Conservation (phyloP, 2,113 vertebrate species). For the Neodontobutis hainanensis region DNA sequence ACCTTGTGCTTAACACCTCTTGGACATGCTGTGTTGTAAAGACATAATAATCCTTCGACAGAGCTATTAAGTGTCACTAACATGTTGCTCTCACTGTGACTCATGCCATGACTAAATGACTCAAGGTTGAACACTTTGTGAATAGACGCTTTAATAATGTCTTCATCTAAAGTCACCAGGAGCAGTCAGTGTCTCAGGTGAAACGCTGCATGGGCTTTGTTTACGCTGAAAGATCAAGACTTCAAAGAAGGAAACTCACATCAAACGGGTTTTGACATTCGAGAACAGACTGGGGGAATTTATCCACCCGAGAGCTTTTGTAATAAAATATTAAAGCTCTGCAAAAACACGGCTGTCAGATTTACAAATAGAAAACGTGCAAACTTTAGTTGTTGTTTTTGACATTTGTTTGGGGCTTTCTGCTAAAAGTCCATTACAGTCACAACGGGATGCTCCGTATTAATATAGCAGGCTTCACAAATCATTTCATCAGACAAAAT, state of each 20-base stretch:
- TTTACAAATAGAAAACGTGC: constrained; percentile 5
- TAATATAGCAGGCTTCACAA: constrained; percentile 9
- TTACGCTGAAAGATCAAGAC: constrained; percentile 34
- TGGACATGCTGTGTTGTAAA: too few species aligned
- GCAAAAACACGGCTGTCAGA: constrained; percentile 13
- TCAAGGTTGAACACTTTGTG: not conserved
- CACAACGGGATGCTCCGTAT: not conserved
- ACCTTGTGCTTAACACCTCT: too few species aligned
- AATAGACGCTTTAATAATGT: not conserved
- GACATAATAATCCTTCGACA: not conserved
- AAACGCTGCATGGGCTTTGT: constrained; percentile 4
- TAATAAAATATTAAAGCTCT: constrained; percentile 26
- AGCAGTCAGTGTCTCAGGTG: not conserved
- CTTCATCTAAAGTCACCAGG: not conserved
- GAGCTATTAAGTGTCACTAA: not conserved
- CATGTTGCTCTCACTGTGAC: not conserved
- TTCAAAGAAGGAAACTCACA: constrained; percentile 25
- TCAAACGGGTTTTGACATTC: constrained; percentile 13
- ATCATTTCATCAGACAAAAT: too few species aligned
- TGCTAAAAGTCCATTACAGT: constrained; percentile 13
- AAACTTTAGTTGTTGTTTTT: constrained; percentile 1
- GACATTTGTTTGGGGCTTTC: constrained; percentile 7
- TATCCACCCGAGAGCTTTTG: constrained; percentile 6
- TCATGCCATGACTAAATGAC: not conserved
- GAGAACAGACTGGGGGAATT: constrained; percentile 21